Evolutionary conservation across 2,797 vertebrate genomes (phyloP).

Genomic region (Sebastes itinus): DNA sequence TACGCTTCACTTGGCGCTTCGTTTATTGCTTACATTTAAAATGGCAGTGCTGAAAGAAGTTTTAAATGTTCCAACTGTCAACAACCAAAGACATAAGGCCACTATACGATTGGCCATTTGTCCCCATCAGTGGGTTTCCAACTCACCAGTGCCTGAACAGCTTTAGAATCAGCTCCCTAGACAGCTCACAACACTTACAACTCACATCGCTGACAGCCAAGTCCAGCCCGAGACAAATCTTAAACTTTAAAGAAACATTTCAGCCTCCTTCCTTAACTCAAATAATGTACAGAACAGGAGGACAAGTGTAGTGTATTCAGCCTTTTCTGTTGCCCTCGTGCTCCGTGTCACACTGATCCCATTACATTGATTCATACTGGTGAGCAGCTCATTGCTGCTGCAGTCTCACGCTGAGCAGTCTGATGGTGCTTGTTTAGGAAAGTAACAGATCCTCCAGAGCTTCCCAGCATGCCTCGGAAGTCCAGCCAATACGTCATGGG

Average conservation of each 20-base stretch:
- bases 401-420: constrained; percentile 34
- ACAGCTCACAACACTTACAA: neutral
- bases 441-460: neutral
- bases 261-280: neutral
- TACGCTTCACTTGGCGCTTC: neutral
- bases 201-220: neutral
- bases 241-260: neutral
- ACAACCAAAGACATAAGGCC: neutral
- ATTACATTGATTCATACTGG: constrained; percentile 31
- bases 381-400: constrained; percentile 21
- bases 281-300: neutral
- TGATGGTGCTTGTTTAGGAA: constrained; percentile 37
- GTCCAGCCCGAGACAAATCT: neutral
- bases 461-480: constrained; percentile 17
- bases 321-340: neutral
- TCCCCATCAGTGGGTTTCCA: neutral
- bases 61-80: neutral
- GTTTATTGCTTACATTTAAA: neutral
- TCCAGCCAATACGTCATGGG: neutral
- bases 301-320: neutral
- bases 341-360: constrained; percentile 24
- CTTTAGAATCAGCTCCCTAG: neutral
- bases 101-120: neutral
- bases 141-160: neutral
- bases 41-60: neutral